Evolutionary conservation across 2,888 invertebrate species (phyloP), one percentile per base, ranked within the genome.

Genomic region (Tanypteryx hageni): DNA sequence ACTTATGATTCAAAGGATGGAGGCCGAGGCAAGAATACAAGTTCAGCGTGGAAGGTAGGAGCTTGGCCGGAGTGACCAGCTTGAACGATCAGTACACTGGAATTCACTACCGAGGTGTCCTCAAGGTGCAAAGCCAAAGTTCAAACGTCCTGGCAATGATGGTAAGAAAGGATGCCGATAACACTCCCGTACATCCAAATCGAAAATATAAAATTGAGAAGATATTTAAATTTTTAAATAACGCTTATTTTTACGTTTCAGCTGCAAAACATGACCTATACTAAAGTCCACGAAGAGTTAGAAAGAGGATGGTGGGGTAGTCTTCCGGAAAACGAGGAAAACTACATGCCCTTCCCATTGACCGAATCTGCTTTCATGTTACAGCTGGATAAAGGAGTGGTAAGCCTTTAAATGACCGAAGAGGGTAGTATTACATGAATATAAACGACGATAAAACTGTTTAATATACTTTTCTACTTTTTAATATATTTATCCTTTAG

Each of bases 11-110:
- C 44, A 92, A 44, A 44, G 92, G 82, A 58, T 94, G 93, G 93
- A 92, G 93, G 59, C 76, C 94, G 8, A 94, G 94, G 9, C 94
- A 94, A 18, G 94, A 94, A 64, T 95, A 95, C 93, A 93, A 93
- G n/a, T 95, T 95, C 93, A 92, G 93, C 9, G 94, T 95, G 93
- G 94, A 94, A 61, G 94, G 94, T 5, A 94, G 95, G 83, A 93
- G 94, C n/a, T 92, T 94, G 92, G 94, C 94, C 0, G 95, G 95
- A 14, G 93, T 94, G 8, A 94, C 95, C 2, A 93, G 93, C 68
- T 94, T 94, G 31, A 93, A 94, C 91, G 93, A 94, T 22, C 94
- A 95, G 92, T 94, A 94, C 92, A 94, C 95, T 18, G 95, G 95
- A 56, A 93, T 95, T 59, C 94, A 94, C 92, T 93, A 95, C 92